Conservation (phyloP, 2,113 vertebrate species). For the Rhabdomys dilectus region DNA sequence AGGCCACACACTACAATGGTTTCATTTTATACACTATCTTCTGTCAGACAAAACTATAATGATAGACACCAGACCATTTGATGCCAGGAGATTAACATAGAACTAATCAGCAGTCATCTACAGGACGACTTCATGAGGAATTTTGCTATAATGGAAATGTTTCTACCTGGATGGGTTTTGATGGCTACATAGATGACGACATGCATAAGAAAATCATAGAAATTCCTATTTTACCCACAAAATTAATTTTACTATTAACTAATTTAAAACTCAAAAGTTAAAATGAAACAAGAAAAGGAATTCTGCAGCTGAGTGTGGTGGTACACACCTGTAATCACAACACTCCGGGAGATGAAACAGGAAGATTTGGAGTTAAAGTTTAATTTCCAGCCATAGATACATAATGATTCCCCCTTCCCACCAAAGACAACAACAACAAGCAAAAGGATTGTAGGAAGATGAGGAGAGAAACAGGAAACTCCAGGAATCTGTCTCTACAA, state of each 20-base stretch:
- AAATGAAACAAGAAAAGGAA: not conserved
- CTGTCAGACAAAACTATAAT: not conserved
- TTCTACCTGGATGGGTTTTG: not conserved
- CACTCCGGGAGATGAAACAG: not conserved
- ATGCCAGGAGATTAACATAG: not conserved
- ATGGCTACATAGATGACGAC: not conserved
- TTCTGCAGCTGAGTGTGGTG: not conserved
- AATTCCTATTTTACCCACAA: not conserved
- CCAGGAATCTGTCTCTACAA: not conserved
- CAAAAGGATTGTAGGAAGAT: conserved; percentile 4
- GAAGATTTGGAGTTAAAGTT: not conserved
- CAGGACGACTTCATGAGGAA: not conserved
- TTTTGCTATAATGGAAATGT: not conserved
- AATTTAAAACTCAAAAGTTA: not conserved
- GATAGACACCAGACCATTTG: not conserved
- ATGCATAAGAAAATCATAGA: conserved; percentile 17
- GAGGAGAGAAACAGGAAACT: not conserved
- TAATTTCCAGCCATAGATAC: not conserved
- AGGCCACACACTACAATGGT: not conserved
- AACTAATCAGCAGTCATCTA: not conserved
- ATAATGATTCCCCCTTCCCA: not conserved
- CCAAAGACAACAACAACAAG: not conserved
- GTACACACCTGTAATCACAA: not conserved
- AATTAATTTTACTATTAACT: conserved; percentile 3
- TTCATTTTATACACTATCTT: not conserved